A percentile compares a stretch with the other conserved stretches of the same genome.
These are phyloP conservation scores for Globia sparganii DNA, from an alignment of 2,888 invertebrate species.

Conservation along the genomic window DNA sequence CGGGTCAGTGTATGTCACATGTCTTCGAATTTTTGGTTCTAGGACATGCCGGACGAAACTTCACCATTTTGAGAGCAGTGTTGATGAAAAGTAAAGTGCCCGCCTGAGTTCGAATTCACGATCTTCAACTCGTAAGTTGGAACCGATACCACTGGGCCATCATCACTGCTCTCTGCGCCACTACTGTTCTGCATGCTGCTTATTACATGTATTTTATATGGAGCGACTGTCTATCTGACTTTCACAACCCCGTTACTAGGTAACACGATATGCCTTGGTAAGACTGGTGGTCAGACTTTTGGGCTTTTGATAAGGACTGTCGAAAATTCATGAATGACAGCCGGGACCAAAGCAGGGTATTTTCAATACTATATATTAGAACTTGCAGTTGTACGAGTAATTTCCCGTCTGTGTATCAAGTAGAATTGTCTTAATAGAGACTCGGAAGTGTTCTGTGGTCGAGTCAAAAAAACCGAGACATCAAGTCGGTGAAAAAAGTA, in stretches of 20 bases:
- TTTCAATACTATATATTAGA: not conserved
- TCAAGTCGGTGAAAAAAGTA: not conserved
- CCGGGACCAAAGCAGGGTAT: not conserved
- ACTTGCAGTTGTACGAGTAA: not conserved
- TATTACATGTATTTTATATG: not conserved
- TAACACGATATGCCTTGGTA: not conserved
- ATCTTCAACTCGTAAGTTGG: no score
- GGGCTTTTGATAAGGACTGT: not conserved
- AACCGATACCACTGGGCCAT: no score
- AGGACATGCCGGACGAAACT: no score
- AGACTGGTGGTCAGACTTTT: not conserved
- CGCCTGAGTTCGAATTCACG: no score
- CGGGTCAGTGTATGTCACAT: no score
- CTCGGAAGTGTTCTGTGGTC: not conserved
- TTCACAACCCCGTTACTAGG: not conserved
- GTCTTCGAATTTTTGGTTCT: no score
- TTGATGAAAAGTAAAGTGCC: no score
- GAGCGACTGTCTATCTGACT: not conserved
- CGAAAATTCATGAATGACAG: not conserved
- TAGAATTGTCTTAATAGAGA: no score
- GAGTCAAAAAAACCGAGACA: not conserved
- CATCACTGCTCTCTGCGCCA: no score
- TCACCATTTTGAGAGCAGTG: no score
- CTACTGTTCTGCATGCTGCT: not conserved
- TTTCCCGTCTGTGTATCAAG: not conserved